Conservation (phyloP, 2,888 invertebrate species). For the Tortrix viridana region DNA sequence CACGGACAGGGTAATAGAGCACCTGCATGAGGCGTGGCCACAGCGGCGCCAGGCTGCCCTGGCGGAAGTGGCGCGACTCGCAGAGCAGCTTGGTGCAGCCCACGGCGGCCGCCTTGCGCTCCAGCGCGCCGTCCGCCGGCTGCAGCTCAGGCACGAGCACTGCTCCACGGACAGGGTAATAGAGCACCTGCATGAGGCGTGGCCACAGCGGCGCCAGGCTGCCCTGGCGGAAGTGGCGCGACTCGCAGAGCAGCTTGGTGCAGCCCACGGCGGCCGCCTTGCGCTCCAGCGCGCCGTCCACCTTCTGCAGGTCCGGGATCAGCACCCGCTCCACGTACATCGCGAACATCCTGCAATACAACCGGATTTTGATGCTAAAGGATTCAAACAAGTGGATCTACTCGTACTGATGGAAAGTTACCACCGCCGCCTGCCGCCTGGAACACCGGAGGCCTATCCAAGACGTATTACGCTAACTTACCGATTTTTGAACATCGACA, state of each 20-base stretch:
- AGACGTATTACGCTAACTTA: no score
- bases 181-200: conserved; percentile 79
- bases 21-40: no score
- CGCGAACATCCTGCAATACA: conserved; percentile 91
- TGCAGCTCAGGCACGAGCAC: conserved; percentile 85
- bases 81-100: no score
- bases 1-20: no score
- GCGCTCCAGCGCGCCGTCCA: conserved; percentile 91
- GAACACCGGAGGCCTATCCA: no score
- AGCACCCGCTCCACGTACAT: conserved; percentile 97
- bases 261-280: conserved; percentile 97
- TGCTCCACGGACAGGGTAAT: not conserved
- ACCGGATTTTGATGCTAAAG: not conserved
- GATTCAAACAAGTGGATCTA: no score
- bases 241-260: conserved; percentile 92
- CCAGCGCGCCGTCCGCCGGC: conserved; percentile 90
- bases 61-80: no score
- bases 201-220: conserved; percentile 86
- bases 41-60: no score
- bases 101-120: no score
- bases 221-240: conserved; percentile 83
- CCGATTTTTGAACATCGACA: no score
- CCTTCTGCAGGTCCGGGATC: conserved; percentile 93
- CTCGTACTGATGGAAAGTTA: no score
- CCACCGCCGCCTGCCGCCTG: no score